Conservation (phyloP, 2,888 invertebrate species). For the Drosophila monieri region DNA sequence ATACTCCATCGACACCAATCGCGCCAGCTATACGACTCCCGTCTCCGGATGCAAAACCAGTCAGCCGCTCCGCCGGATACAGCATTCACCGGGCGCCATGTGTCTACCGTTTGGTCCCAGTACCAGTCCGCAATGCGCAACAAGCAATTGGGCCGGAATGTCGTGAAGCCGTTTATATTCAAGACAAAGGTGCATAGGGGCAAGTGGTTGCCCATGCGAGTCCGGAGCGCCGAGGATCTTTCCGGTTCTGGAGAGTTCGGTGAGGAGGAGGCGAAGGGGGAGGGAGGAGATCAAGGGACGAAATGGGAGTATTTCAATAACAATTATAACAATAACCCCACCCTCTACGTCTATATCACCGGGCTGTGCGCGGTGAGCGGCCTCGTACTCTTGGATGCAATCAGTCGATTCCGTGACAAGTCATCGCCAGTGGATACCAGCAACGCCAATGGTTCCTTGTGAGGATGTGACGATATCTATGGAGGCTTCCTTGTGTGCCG, state of each 20-base stretch:
- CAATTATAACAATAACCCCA: background rate
- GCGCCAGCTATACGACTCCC: slow-evolving; percentile 25
- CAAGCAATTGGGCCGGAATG: slow-evolving; percentile 45
- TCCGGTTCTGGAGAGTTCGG: background rate
- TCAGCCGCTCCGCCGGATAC: slow-evolving; percentile 5
- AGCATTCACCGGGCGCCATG: slow-evolving; percentile 5
- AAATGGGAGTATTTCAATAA: background rate
- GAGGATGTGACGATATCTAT: background rate
- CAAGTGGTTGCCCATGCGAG: background rate
- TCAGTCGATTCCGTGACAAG: background rate
- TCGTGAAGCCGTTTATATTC: slow-evolving; percentile 5
- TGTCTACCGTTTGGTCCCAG: slow-evolving; percentile 41
- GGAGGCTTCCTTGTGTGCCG: background rate
- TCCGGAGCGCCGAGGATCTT: background rate
- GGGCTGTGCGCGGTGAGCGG: slow-evolving; percentile 12
- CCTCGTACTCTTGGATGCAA: slow-evolving; percentile 4
- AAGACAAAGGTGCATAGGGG: background rate
- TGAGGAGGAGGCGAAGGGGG: background rate
- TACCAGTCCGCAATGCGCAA: slow-evolving; percentile 37
- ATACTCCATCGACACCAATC: slow-evolving; percentile 35
- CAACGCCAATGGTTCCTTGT: background rate
- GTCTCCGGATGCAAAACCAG: slow-evolving; percentile 13
- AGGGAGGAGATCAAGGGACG: background rate
- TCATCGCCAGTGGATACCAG: background rate
- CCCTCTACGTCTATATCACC: slow-evolving; percentile 4